Evolutionary conservation across 2,888 invertebrate genomes (phyloP).

Genomic region (Andrena marginata): DNA sequence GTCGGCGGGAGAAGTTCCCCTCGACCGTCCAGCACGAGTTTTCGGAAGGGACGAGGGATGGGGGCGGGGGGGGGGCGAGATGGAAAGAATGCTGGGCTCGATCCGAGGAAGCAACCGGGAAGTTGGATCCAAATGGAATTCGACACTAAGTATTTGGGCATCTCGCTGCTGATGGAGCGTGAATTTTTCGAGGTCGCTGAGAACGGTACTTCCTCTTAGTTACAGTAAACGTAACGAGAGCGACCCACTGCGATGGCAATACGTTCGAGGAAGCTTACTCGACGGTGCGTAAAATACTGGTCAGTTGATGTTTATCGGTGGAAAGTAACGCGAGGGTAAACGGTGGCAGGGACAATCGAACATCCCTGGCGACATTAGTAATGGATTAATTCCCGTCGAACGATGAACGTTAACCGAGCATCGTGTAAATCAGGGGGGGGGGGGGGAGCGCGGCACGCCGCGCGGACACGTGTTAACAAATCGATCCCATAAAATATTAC

Average conservation of each 20-base stretch:
- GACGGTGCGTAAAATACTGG: no score
- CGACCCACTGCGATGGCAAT: no score
- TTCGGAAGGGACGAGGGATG: not conserved
- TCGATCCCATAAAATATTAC: constrained; percentile 69
- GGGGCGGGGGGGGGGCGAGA: constrained; percentile 4
- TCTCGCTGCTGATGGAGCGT: not conserved
- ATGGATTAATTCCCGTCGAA: constrained; percentile 14
- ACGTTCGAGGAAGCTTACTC: no score
- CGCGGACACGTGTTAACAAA: constrained; percentile 68
- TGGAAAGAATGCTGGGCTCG: constrained; percentile 25
- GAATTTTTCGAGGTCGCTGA: not conserved
- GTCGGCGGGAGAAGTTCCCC: constrained; percentile 58
- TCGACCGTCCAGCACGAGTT: not conserved
- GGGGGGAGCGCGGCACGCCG: constrained; percentile 22
- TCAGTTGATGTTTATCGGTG: no score
- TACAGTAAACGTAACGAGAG: not conserved
- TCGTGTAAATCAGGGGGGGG: constrained; percentile 32
- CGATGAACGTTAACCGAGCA: constrained; percentile 19
- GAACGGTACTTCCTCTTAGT: not conserved
- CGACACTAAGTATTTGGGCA: not conserved
- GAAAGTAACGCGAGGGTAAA: not conserved
- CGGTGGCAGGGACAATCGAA: not conserved
- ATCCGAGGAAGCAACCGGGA: constrained; percentile 36
- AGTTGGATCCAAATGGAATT: not conserved
- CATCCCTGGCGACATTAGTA: not conserved